Conservation (phyloP, 2,888 invertebrate species). For the Lepidochrysops patricia region DNA sequence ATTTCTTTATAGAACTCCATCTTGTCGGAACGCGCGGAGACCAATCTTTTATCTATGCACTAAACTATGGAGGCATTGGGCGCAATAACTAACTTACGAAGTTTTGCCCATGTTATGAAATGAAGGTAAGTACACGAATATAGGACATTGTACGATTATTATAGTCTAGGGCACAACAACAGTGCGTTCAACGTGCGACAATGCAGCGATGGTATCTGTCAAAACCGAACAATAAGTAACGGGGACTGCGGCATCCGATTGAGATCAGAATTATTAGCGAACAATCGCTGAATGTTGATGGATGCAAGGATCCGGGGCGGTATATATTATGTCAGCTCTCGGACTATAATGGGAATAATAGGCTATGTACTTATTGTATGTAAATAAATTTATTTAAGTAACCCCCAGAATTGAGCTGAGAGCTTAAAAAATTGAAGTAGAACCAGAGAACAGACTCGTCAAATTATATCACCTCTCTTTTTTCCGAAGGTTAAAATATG, state of each 20-base stretch:
- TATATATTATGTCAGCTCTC: not conserved
- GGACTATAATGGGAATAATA: not conserved
- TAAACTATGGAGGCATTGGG: too few species aligned
- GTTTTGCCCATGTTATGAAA: not conserved
- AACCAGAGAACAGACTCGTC: too few species aligned
- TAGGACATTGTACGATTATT: not conserved
- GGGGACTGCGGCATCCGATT: slow-evolving; percentile 13
- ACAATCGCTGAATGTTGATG: slow-evolving; percentile 12
- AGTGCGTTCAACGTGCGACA: slow-evolving; percentile 18
- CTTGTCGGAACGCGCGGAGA: too few species aligned
- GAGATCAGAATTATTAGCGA: slow-evolving; percentile 10
- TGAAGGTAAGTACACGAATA: not conserved
- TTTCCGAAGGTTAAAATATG: too few species aligned
- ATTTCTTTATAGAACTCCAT: too few species aligned
- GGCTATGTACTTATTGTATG: not conserved
- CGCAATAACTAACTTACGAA: too few species aligned
- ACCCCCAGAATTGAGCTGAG: too few species aligned
- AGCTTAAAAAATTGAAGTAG: too few species aligned
- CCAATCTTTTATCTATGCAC: too few species aligned
- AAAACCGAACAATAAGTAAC: slow-evolving; percentile 23
- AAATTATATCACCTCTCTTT: too few species aligned
- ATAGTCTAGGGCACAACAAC: not conserved
- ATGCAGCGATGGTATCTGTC: slow-evolving; percentile 25
- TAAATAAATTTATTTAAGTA: too few species aligned
- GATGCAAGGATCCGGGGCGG: not conserved